Conservation (phyloP, 2,888 invertebrate species). For the Aleiodes leptofemur region DNA sequence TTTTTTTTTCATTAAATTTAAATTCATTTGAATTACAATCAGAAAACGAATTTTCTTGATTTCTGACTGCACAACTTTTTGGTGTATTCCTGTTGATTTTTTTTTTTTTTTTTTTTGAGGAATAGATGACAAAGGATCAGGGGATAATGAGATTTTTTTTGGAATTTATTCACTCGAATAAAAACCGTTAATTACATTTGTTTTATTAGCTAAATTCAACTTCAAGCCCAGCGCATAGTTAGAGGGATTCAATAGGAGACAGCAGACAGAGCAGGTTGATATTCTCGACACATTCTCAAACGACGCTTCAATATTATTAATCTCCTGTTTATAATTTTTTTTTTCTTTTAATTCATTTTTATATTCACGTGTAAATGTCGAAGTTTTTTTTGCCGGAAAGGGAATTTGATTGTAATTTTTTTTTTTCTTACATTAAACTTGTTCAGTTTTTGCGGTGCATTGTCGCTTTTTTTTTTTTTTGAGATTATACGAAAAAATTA, state of each 20-base stretch:
- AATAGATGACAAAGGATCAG: neutral
- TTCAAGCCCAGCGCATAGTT: constrained; percentile 58
- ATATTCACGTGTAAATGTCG: too few species aligned
- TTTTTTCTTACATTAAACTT: too few species aligned
- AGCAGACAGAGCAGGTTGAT: constrained; percentile 46
- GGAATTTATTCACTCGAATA: neutral
- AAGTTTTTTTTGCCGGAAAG: neutral
- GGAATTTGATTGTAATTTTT: neutral
- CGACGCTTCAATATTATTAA: constrained; percentile 36
- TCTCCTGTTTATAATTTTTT: neutral
- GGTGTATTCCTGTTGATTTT: constrained; percentile 37
- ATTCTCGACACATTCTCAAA: constrained; percentile 49
- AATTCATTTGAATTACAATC: constrained; percentile 41
- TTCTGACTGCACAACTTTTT: constrained; percentile 4
- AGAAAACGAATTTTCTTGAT: constrained; percentile 30
- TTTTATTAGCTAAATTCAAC: constrained; percentile 50
- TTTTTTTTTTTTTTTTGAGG: neutral
- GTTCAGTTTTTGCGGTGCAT: too few species aligned
- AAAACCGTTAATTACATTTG: constrained; percentile 2
- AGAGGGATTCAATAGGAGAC: constrained; percentile 42
- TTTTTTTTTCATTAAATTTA: constrained; percentile 28
- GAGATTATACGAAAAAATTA: too few species aligned
- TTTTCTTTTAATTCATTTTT: neutral
- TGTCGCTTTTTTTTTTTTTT: too few species aligned
- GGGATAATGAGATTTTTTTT: neutral